These are phyloP conservation scores for Apamea anceps DNA, from an alignment of 2,888 invertebrate genomes.

Conservation along the genomic window DNA sequence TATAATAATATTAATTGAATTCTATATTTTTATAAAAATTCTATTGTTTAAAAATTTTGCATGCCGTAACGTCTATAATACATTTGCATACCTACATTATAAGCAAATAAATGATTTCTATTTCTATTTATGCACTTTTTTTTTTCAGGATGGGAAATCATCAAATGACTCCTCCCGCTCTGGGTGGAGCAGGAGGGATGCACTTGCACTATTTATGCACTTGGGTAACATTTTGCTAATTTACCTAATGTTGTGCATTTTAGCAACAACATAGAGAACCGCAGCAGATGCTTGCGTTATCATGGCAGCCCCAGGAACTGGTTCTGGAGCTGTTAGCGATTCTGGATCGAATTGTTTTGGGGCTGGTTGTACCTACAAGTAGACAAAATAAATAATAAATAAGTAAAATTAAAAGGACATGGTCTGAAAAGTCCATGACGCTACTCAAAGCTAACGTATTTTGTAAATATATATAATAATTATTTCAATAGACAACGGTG, in stretches of 20 bases:
- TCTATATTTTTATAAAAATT: neutral
- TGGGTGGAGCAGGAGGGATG: no score
- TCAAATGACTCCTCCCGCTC: no score
- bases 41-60: neutral
- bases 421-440: neutral
- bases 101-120: neutral
- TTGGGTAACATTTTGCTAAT: neutral
- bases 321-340: conserved; percentile 62
- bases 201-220: neutral
- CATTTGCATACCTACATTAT: neutral
- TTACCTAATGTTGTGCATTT: conserved; percentile 79
- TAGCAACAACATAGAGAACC: conserved; percentile 70
- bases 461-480: no score
- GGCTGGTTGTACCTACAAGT: conserved; percentile 64
- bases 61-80: neutral
- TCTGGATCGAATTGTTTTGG: conserved; percentile 64
- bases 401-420: no score
- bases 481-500: no score
- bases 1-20: neutral
- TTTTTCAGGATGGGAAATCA: no score
- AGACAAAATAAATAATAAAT: neutral
- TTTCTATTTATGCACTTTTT: neutral
- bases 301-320: conserved; percentile 67
- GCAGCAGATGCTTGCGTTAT: conserved; percentile 70
- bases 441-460: neutral